Conservation (phyloP, 1,140 invertebrate species). For the Notospermus geniculatus region DNA sequence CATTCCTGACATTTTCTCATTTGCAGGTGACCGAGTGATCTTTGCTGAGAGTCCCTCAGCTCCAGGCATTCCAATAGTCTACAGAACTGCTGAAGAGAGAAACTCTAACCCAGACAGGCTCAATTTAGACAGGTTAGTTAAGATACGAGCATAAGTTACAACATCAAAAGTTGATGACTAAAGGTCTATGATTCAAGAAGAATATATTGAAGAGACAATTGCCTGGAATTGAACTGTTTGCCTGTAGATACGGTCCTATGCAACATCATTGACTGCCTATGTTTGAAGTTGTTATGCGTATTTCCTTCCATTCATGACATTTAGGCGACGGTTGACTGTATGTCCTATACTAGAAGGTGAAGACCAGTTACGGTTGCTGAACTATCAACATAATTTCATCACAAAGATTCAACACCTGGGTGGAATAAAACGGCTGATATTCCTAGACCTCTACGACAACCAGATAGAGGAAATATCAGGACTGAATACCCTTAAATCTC, state of each 20-base stretch:
- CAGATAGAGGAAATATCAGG: conserved; percentile 81
- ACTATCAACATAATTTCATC: conserved; percentile 87
- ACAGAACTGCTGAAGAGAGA: conserved; percentile 50
- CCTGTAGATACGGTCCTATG: too few relatives aligned
- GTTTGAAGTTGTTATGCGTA: background rate
- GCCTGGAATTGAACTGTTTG: too few relatives aligned
- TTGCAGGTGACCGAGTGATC: conserved; percentile 51
- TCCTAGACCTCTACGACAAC: conserved; percentile 91
- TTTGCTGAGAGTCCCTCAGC: conserved; percentile 50
- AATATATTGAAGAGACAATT: too few relatives aligned
- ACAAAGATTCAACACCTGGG: conserved; percentile 68
- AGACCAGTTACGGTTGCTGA: conserved; percentile 74
- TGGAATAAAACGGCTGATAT: conserved; percentile 73
- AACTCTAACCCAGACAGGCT: conserved; percentile 53
- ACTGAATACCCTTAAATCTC: conserved; percentile 70
- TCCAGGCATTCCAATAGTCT: conserved; percentile 52
- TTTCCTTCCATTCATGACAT: conserved; percentile 3
- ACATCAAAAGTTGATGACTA: too few relatives aligned
- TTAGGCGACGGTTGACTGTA: conserved; percentile 48
- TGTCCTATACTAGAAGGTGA: conserved; percentile 76
- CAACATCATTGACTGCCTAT: too few relatives aligned
- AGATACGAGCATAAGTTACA: too few relatives aligned
- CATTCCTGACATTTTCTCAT: too few relatives aligned
- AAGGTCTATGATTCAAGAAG: too few relatives aligned
- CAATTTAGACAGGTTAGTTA: conserved; percentile 51